phyloP scores from a whole-genome alignment of 2,888 invertebrate genomes.

The Rotaria macrura region DNA sequence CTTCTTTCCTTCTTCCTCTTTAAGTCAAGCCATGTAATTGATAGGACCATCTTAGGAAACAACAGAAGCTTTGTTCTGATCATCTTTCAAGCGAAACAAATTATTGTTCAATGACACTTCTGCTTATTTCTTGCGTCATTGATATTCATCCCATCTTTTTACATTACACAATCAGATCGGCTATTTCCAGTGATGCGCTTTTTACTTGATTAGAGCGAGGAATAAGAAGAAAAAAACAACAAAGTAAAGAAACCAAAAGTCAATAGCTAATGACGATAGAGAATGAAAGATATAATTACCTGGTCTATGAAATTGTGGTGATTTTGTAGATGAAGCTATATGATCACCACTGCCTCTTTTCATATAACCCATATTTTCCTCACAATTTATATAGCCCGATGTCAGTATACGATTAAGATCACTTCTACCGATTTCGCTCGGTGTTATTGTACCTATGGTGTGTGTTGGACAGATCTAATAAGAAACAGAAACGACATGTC shows the following conservation, averaged over 20 bases:
- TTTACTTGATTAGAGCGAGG: neutral
- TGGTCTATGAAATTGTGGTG: slow-evolving; percentile 33
- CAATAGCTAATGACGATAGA: neutral
- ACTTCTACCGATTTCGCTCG: neutral
- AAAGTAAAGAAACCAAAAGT: too few species aligned
- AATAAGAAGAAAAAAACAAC: neutral
- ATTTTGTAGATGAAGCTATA: slow-evolving; percentile 23
- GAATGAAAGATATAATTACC: neutral
- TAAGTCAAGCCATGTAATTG: neutral
- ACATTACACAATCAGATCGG: neutral
- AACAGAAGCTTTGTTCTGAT: neutral
- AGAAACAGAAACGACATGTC: neutral
- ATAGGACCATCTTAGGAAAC: neutral
- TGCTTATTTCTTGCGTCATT: neutral
- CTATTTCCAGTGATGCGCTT: neutral
- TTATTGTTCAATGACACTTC: neutral
- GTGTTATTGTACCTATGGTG: neutral
- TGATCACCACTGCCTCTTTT: slow-evolving; percentile 23
- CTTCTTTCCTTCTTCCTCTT: neutral
- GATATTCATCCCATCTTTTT: neutral
- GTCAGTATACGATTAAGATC: slow-evolving; percentile 2
- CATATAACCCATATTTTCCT: slow-evolving; percentile 19
- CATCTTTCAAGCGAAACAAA: slow-evolving; percentile 7
- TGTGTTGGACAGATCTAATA: neutral
- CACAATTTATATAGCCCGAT: neutral